Evolutionary conservation across 35 echinoderm and acorn worm genomes (phyloP).

Genomic region (Ophioderma brevispina): DNA sequence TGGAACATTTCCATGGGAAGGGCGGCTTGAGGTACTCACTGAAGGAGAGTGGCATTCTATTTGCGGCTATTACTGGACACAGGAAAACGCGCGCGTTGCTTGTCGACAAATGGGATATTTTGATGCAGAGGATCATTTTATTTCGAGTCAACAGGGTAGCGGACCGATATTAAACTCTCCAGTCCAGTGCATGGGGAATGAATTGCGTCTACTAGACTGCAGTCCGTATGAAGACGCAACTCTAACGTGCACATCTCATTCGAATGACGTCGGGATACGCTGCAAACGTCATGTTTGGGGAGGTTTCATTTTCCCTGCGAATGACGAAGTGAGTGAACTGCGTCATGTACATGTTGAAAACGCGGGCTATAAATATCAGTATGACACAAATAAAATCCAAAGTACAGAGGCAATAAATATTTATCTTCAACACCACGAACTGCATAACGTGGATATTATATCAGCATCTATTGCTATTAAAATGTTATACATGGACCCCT

Average conservation of each 20-base stretch:
- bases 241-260: not conserved
- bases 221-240: not conserved
- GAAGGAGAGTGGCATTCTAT: not conserved
- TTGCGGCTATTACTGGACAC: not conserved
- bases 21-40: not conserved
- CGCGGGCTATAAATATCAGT: not conserved
- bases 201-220: not conserved
- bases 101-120: not conserved
- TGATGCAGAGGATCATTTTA: no score
- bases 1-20: no score
- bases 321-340: not conserved
- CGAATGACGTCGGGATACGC: not conserved
- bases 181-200: not conserved
- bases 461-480: not conserved
- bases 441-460: not conserved
- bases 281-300: not conserved
- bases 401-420: not conserved
- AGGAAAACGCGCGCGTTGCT: not conserved
- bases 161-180: not conserved
- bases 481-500: not conserved
- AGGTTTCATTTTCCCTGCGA: not conserved
- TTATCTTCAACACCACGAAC: not conserved
- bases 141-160: not conserved
- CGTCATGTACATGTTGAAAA: not conserved
- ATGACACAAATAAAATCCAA: not conserved